phyloP scores from a whole-genome alignment of 2,797 vertebrate genomes.

The Cynodonichthys magdalenae region DNA sequence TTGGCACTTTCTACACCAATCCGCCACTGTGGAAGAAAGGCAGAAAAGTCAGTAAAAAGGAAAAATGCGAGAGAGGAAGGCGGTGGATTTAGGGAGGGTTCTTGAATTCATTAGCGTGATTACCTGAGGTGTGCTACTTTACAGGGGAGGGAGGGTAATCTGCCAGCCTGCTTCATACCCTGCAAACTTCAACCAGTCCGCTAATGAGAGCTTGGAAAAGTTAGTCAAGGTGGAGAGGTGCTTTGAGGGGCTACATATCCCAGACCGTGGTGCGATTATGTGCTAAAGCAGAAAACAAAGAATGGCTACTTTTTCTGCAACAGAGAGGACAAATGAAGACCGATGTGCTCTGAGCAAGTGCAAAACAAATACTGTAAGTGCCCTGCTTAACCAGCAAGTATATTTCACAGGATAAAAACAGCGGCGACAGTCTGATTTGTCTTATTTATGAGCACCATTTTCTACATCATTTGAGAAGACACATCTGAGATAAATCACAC shows the following conservation, averaged over 20 bases:
- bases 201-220: constrained; percentile 78
- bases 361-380: constrained; percentile 4
- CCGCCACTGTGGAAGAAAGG: constrained; percentile 68
- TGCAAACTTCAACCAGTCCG: constrained; percentile 69
- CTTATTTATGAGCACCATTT: constrained; percentile 20
- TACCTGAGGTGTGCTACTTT: constrained; percentile 80
- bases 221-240: constrained; percentile 77
- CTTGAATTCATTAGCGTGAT: constrained; percentile 78
- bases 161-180: constrained; percentile 65
- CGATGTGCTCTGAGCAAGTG: constrained; percentile 5
- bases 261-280: constrained; percentile 60
- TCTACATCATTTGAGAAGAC: constrained; percentile 26
- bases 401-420: constrained; percentile 3
- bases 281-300: constrained; percentile 64
- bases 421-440: not conserved
- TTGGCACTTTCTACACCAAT: constrained; percentile 62
- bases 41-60: constrained; percentile 43
- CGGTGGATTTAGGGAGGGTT: constrained; percentile 33
- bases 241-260: constrained; percentile 64
- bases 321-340: constrained; percentile 31
- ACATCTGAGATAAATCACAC: constrained; percentile 24
- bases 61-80: constrained; percentile 39
- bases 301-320: constrained; percentile 27
- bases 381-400: not conserved
- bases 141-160: constrained; percentile 67